Evolutionary conservation across 2,797 vertebrate genomes (phyloP).

Genomic region (Myotis vivesi): DNA sequence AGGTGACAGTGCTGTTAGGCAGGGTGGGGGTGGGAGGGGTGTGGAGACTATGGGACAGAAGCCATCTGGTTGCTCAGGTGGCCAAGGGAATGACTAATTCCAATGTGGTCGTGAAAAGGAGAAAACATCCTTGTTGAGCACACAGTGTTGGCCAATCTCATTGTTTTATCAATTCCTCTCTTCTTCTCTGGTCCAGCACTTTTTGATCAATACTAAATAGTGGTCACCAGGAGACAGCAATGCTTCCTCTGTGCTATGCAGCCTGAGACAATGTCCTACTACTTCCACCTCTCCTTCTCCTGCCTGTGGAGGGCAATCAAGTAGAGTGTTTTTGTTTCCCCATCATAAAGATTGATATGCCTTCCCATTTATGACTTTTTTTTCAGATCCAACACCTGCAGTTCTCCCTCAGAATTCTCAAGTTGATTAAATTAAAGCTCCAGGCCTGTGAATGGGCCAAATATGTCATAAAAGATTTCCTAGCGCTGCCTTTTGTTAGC

Average conservation of each 20-base stretch:
- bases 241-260: slow-evolving; percentile 54
- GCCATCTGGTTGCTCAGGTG: not conserved
- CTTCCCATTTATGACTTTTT: slow-evolving; percentile 53
- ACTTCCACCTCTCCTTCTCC: slow-evolving; percentile 35
- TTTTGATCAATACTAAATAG: slow-evolving; percentile 60
- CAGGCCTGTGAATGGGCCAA: slow-evolving; percentile 66
- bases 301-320: slow-evolving; percentile 57
- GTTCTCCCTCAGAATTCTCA: slow-evolving; percentile 65
- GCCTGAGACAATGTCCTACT: slow-evolving; percentile 50
- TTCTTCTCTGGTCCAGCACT: not conserved
- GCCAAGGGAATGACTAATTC: not conserved
- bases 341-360: slow-evolving; percentile 70
- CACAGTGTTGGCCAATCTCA: not conserved
- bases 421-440: slow-evolving; percentile 74
- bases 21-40: not conserved
- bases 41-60: not conserved
- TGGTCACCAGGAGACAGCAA: slow-evolving; percentile 57
- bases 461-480: slow-evolving; percentile 74
- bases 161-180: slow-evolving; percentile 56
- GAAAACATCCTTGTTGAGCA: slow-evolving; percentile 28
- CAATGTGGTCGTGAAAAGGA: slow-evolving; percentile 5
- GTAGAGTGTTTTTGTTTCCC: slow-evolving; percentile 68
- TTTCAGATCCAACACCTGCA: slow-evolving; percentile 59
- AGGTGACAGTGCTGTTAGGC: not conserved
- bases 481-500: slow-evolving; percentile 75